Evolutionary conservation across 2,797 vertebrate species (phyloP), one percentile per base, ranked within the genome.

Genomic region (Urosaurus nigricauda): DNA sequence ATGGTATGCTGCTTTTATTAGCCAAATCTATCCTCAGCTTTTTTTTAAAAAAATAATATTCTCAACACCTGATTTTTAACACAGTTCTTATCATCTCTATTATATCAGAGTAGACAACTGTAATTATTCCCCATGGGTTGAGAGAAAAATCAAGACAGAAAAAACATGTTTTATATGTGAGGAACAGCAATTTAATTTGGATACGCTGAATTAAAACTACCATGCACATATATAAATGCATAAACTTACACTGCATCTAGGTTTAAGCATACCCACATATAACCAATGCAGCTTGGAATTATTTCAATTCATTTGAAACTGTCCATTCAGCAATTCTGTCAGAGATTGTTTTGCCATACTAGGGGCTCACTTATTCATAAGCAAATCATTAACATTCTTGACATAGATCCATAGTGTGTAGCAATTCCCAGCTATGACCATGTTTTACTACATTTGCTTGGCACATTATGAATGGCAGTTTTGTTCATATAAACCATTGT

Each of bases 301-400:
- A 29, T 79, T 93, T 92, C 92, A 93, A 92, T 94, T 91, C 79
- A 81, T 29, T 90, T 96, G 90, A 95, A 96, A 96, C 91, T 95
- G 95, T 92, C 95, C 92, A 96, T 96, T 97, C 96, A 97, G 96
- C 96, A 95, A 0, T 93, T 93, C 94, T 95, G 92, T 95, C 87
- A 95, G 95, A 95, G 91, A 92, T 90, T 96, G 94, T 96, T 95
- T 96, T 93, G 91, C 95, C 95, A 95, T 96, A 95, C 88, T 92
- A 97, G 96, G 97, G 93, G 92, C 95, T 94, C 95, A 94, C 95
- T 97, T 95, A 96, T 97, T 96, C 96, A 96, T 96, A 97, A 97
- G 97, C 96, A 97, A 97, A 97, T 97, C 96, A 97, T 97, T 97
- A 97, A 97, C 96, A 97, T 97, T 97, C 96, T 96, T 97, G 96